phyloP scores from a whole-genome alignment of 2,797 vertebrate species.

The Tinamus major region DNA sequence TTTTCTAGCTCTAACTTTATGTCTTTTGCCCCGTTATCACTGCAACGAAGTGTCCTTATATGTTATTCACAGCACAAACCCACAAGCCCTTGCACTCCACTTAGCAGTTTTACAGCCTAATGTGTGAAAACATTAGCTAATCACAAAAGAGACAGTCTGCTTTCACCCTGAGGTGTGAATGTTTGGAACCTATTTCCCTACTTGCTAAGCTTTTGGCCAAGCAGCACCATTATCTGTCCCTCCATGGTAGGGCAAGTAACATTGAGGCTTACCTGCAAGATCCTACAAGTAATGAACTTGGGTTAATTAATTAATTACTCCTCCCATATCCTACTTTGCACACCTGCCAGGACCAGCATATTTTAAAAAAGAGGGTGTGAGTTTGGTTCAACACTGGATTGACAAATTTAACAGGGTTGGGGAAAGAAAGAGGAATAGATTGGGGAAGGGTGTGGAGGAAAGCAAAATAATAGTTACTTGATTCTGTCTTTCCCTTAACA shows the following conservation, averaged over 20 bases:
- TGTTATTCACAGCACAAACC: not conserved
- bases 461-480: not conserved
- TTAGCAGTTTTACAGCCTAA: conserved; percentile 27
- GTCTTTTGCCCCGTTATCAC: not conserved
- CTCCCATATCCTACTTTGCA: not conserved
- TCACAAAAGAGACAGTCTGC: not conserved
- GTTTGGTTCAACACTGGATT: not conserved
- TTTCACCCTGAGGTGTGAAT: not conserved
- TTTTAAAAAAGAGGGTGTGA: not conserved
- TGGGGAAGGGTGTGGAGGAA: not conserved
- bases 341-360: not conserved
- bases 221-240: not conserved
- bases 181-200: not conserved
- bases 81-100: not conserved
- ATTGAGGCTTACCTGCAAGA: not conserved
- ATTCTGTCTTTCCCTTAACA: not conserved
- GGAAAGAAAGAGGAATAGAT: not conserved
- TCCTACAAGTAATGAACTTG: not conserved
- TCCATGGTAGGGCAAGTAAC: not conserved
- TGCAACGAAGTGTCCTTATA: conserved; percentile 18
- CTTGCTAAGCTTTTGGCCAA: conserved; percentile 9
- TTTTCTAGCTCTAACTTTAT: not conserved
- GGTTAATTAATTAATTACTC: conserved; percentile 18
- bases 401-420: not conserved
- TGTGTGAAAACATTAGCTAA: conserved; percentile 39